These are phyloP conservation scores for Pangasianodon hypophthalmus DNA, from an alignment of 2,113 vertebrate species.

Conservation along the genomic window DNA sequence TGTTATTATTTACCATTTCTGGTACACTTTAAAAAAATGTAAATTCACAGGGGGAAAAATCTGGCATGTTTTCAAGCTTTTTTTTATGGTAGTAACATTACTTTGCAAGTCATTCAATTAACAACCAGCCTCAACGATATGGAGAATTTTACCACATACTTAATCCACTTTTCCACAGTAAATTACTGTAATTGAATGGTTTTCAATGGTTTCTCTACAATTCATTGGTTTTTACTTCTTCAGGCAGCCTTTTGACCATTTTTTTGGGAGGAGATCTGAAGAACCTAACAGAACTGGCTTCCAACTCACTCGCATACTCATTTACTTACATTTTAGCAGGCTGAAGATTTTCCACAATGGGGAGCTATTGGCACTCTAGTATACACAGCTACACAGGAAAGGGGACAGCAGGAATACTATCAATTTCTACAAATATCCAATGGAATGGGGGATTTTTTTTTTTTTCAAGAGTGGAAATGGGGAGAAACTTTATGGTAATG, in stretches of 20 bases:
- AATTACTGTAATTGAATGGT: not conserved
- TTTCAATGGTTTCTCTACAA: no score
- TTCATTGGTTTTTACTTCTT: not conserved
- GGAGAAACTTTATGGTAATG: not conserved
- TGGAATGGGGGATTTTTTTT: not conserved
- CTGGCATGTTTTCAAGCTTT: not conserved
- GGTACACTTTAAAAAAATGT: not conserved
- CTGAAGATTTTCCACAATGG: not conserved
- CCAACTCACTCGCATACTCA: not conserved
- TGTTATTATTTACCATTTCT: not conserved
- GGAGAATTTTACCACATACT: not conserved
- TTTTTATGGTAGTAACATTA: not conserved
- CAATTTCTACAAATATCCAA: not conserved
- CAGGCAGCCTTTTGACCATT: no score
- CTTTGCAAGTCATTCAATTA: not conserved
- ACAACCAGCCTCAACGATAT: not conserved
- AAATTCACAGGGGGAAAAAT: no score
- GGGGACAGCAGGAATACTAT: not conserved
- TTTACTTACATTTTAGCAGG: not conserved
- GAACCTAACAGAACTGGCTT: no score
- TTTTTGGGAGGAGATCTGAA: no score
- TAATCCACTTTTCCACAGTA: not conserved
- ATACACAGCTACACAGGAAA: not conserved
- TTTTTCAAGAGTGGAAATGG: not conserved
- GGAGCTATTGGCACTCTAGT: not conserved